Evolutionary conservation across 37 sponge, comb jelly and placozoan species (phyloP), one percentile per base, ranked within the genome.

Genomic region (Diacarnus erythraeanus): DNA sequence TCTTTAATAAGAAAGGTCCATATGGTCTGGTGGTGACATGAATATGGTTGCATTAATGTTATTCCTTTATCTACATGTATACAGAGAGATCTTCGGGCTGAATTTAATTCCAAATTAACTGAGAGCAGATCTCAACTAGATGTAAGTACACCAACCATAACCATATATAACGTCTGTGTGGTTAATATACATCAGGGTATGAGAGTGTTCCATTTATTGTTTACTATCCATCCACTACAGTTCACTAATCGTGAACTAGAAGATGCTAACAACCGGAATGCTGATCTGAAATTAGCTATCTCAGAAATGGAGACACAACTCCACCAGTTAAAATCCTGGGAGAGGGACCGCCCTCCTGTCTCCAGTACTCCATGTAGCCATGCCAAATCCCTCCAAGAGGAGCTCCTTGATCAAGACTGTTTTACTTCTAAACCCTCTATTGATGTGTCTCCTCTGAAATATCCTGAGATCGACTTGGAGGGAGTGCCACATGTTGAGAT

Each of bases 301-400:
- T 57, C 65, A 36, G 64, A 77, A 29, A 42, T 74, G 57, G 75
- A 74, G 64, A 26, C n/a, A 57, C 79, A 66, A 68, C 36, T 60
- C 41, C 41, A 20, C 12, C 63, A 29, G 35, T 26, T 59, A 38
- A 2, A 20, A 21, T 5, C 61, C 27, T 3, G 40, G 41, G 39
- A 23, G 3, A n/a, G n/a, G n/a, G n/a, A n/a, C n/a, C n/a, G n/a
- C n/a, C n/a, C n/a, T n/a, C 38, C 64, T 2, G 26, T 26, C 35
- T 47, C 44, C 71, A 76, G 75, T 25, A 80, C 80, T 1, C 87
- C 87, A 3, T 80, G 27, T 44, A 65, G 81, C 2, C 57, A 34
- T 1, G 47, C 59, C 39, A 27, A 41, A 4, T 57, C 72, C 3
- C 34, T 33, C 35, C 58, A 74, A 22, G 74, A 74, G 1, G 25